Base-by-base conservation (phyloP, 2,888 invertebrate genomes). In the Drosophila mettleri region DNA sequence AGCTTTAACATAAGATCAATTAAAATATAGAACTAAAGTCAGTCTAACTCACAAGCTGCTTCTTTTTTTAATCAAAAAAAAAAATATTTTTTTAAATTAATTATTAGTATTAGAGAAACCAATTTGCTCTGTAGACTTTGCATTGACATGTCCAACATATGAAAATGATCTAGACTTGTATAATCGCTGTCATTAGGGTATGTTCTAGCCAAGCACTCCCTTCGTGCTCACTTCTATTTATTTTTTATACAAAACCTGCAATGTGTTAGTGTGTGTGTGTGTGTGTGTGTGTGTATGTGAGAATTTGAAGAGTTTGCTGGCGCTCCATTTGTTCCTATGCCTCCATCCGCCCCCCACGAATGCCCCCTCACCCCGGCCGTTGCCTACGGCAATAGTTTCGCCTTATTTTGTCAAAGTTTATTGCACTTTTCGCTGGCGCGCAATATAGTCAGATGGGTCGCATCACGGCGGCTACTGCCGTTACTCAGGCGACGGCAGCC, bases 331-430 rank as follows among this genome's bases (percentile, higher is more conserved):
- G 74, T 27, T 59, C 48, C 48, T 57, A 7, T 9, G 14, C 27
- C 27, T 12, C 45, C 27, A 12, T 14, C 27, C 6, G 10, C 10
- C 5, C 24, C 1, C 12, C 45, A 0, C 34, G 1, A 1, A 12
- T 10, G 5, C 10, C 0, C 46, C 18, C 1, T 7, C 3, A 8
- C 29, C 16, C 27, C 45, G 12, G 45, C 18, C 45, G 48, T 36
- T 43, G 65, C 64, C 66, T 59, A 55, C 55, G 62, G 64, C 61
- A 72, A 75, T 71, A 66, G 66, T 69, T 71, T 69, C 71, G 65
- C 69, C 75, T 54, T 68, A 67, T 74, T 82, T 78, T 76, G 80
- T 76, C 76, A 87, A 79, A 83, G 83, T 83, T 83, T 87, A 83
- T 83, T 88, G 86, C 88, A 87, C 88, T 85, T 79, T 79, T 83